phyloP scores from a whole-genome alignment of 2,113 vertebrate genomes.

The Leucoraja erinaceus region DNA sequence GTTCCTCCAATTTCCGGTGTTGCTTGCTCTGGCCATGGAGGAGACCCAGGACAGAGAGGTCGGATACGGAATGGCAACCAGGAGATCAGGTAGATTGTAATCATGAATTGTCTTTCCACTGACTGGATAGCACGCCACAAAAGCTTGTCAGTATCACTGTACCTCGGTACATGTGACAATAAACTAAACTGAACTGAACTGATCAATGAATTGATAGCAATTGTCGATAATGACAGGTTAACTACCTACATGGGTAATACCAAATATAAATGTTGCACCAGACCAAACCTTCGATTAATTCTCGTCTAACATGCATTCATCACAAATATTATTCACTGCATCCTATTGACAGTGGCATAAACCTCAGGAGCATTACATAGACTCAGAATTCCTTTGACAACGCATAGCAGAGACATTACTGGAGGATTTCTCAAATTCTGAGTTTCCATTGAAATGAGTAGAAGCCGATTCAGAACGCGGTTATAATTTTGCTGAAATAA shows the following conservation, averaged over 20 bases:
- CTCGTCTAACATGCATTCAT: background rate
- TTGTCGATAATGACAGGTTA: background rate
- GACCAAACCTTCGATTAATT: background rate
- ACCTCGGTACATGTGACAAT: too few relatives aligned
- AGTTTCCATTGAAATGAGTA: background rate
- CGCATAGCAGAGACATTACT: background rate
- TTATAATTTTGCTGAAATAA: slow-evolving; percentile 1
- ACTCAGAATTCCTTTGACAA: background rate
- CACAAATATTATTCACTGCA: background rate
- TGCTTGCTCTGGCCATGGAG: too few relatives aligned
- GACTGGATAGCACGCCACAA: too few relatives aligned
- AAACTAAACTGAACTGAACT: too few relatives aligned
- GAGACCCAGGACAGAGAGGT: too few relatives aligned
- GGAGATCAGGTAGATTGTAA: too few relatives aligned
- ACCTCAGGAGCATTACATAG: background rate
- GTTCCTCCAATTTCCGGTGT: too few relatives aligned
- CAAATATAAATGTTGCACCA: background rate
- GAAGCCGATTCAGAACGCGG: background rate
- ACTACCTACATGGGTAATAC: background rate
- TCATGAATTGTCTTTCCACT: too few relatives aligned
- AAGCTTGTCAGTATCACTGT: too few relatives aligned
- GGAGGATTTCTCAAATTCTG: background rate
- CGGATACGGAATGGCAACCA: too few relatives aligned
- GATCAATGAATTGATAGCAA: background rate
- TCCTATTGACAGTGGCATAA: background rate